Percentiles rank a stretch among this genome's conserved stretches.
phyloP scores from a whole-genome alignment of 30 jellyfish, hydroid and myxozoan genomes.

The Clytia hemisphaerica region DNA sequence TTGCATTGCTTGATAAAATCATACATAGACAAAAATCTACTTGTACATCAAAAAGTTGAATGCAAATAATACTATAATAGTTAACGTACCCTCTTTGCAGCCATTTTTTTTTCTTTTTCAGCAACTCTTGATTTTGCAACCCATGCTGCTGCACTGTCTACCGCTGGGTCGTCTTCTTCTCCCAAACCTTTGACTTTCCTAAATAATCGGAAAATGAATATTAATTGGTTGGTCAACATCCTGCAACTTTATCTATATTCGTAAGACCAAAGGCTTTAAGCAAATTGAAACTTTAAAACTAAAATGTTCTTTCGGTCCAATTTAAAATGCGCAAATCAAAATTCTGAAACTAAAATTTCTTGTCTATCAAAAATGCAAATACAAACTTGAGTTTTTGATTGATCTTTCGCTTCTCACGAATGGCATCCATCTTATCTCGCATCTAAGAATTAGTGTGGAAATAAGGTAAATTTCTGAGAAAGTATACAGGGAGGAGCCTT shows the following conservation, averaged over 20 bases:
- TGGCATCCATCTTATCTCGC: constrained; percentile 64
- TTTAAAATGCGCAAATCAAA: no score
- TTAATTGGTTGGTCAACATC: no score
- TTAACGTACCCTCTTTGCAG: constrained; percentile 63
- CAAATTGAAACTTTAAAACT: no score
- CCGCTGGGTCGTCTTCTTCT: constrained; percentile 73
- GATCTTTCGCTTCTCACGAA: constrained; percentile 69
- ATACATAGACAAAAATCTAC: no score
- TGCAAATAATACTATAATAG: background rate
- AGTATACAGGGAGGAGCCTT: background rate
- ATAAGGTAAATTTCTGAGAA: background rate
- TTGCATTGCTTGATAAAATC: no score
- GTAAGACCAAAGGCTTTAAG: no score
- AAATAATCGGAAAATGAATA: background rate
- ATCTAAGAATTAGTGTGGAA: constrained; percentile 22
- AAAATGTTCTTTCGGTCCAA: no score
- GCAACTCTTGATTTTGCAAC: constrained; percentile 61
- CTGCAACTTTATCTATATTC: no score
- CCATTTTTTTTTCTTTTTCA: constrained; percentile 66
- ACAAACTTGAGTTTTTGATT: constrained; percentile 60
- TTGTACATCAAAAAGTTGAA: no score
- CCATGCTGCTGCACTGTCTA: constrained; percentile 91
- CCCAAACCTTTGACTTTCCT: constrained; percentile 54
- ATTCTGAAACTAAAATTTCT: no score
- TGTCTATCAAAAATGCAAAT: no score